Evolutionary conservation across 2,888 invertebrate genomes (phyloP).

Genomic region (Diloba caeruleocephala): DNA sequence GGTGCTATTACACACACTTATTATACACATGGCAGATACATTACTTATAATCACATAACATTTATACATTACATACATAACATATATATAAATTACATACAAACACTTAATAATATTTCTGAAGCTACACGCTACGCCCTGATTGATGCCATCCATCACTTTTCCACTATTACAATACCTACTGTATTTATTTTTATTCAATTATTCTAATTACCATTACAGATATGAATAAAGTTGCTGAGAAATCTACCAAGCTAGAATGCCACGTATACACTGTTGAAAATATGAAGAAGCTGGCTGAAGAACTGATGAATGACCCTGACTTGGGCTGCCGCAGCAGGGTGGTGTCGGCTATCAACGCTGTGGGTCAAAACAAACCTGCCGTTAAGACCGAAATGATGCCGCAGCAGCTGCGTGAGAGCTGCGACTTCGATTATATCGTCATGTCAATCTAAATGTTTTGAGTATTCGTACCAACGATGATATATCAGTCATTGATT

Average conservation of each 20-base stretch:
- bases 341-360: background rate
- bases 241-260: background rate
- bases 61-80: too few relatives aligned
- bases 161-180: background rate
- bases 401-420: background rate
- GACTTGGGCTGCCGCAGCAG: slow-evolving; percentile 18
- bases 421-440: slow-evolving; percentile 4
- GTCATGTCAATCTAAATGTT: slow-evolving; percentile 19
- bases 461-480: background rate
- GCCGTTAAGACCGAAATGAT: background rate
- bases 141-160: background rate
- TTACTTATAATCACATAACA: too few relatives aligned
- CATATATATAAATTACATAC: too few relatives aligned
- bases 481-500: too few relatives aligned
- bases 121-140: background rate
- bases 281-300: slow-evolving; percentile 5
- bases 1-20: too few relatives aligned
- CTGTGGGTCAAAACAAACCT: background rate
- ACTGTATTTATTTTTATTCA: background rate
- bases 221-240: background rate
- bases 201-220: background rate
- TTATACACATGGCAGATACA: too few relatives aligned
- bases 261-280: slow-evolving; percentile 5
- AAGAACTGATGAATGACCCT: slow-evolving; percentile 27
- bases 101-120: too few relatives aligned